Evolutionary conservation across 2,888 invertebrate genomes (phyloP), one percentile per base, ranked within the genome.

Genomic region (Globia sparganii): DNA sequence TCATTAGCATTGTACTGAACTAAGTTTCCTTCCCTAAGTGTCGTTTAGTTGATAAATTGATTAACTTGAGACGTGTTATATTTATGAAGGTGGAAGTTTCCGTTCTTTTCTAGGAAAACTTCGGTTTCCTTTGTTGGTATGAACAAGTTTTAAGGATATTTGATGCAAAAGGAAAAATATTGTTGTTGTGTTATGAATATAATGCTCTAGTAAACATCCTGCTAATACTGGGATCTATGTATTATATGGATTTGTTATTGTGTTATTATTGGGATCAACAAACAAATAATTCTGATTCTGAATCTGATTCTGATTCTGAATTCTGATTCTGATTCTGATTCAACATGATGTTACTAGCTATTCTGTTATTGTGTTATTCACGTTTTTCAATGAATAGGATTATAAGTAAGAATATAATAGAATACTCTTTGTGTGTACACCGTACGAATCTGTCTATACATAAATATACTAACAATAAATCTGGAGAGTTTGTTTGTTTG

Each of bases 31-130:
- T 71, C 81, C 73, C 81, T 53, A 64, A 40, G 49, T 65, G 68
- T 62, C 59, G 34, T 73, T 77, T 77, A 78, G 25, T 66, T 66
- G 69, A 75, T 81, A 69, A 69, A 79, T 72, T 68, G 62, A 59
- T 65, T 40, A 59, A 64, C 61, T 77, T 65, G 43, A 73, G n/a
- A 46, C 71, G 37, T 65, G 25, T 65, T 65, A 56, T 84, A 71
- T 75, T 75, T 49, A 82, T 79, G 40, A 72, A 73, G 53, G 1
- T 62, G 62, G 56, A 78, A 78, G 85, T 72, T 84, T 75, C 81
- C 62, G 46, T 67, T 31, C 25, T 69, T 62, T 18, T 34, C 64
- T 65, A 80, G 80, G 85, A 83, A 77, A 72, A 72, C 46, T 37
- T 70, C 2, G 18, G 28, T 15, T 56, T 1, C 5, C 46, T 70